These are phyloP conservation scores for Nomada lathburiana DNA, from an alignment of 2,888 invertebrate genomes.

Conservation along the genomic window DNA sequence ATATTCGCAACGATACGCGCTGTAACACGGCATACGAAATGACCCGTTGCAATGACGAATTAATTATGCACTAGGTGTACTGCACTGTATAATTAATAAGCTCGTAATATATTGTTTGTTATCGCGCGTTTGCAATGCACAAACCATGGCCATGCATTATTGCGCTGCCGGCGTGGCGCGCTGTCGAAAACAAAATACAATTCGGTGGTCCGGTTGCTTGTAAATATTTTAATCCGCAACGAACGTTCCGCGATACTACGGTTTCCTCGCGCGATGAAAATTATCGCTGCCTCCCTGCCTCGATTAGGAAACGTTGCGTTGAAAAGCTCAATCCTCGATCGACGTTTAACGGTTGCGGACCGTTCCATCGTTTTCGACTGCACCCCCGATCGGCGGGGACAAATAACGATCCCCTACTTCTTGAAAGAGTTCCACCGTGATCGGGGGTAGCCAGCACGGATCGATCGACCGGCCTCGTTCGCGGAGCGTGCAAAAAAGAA, in stretches of 20 bases:
- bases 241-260: background rate
- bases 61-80: slow-evolving; percentile 47
- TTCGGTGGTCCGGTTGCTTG: background rate
- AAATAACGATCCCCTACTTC: background rate
- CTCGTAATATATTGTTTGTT: slow-evolving; percentile 32
- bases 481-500: slow-evolving; percentile 5
- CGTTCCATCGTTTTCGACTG: background rate
- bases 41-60: slow-evolving; percentile 31
- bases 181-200: slow-evolving; percentile 16
- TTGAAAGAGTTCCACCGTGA: background rate
- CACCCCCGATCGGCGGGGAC: background rate
- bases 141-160: background rate
- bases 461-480: slow-evolving; percentile 20
- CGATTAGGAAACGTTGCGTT: background rate
- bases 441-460: background rate
- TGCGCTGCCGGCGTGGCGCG: background rate
- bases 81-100: slow-evolving; percentile 45
- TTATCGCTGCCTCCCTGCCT: background rate
- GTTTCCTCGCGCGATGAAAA: no score
- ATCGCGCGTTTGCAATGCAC: slow-evolving; percentile 34
- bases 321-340: background rate
- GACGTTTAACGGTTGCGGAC: background rate
- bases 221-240: background rate
- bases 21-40: slow-evolving; percentile 21
- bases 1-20: background rate